Evolutionary conservation across 2,888 invertebrate genomes (phyloP).

Genomic region (Cyrtodaria siliqua): DNA sequence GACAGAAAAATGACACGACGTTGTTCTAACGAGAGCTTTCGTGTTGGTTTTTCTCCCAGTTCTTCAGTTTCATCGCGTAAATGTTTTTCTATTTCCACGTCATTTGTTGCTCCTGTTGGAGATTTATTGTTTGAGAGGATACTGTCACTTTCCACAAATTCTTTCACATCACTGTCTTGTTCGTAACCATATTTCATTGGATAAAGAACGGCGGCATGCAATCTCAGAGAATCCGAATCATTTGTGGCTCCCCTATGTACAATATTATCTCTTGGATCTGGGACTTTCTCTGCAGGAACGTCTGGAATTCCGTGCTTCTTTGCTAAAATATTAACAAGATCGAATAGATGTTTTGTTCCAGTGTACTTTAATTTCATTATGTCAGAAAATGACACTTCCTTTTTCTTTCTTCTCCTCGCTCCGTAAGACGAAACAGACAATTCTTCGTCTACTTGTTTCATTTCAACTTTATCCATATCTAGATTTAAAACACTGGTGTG

Average conservation of each 20-base stretch:
- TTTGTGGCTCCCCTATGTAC: conserved; percentile 66
- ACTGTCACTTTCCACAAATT: neutral
- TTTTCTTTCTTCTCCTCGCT: conserved; percentile 58
- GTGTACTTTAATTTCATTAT: conserved; percentile 73
- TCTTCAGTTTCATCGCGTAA: conserved; percentile 6
- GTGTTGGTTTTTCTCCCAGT: conserved; percentile 6
- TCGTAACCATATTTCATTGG: conserved; percentile 72
- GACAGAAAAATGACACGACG: conserved; percentile 33
- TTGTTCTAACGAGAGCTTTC: conserved; percentile 24
- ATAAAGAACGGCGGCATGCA: conserved; percentile 66
- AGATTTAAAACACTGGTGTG: no score
- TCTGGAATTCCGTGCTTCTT: conserved; percentile 72
- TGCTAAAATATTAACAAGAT: conserved; percentile 72
- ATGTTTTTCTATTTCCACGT: conserved; percentile 23
- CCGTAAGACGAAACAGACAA: conserved; percentile 54
- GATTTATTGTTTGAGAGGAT: neutral
- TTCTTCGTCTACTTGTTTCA: conserved; percentile 28
- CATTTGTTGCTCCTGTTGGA: conserved; percentile 9
- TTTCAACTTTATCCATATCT: no score
- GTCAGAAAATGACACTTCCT: conserved; percentile 72
- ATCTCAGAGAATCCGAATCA: conserved; percentile 43
- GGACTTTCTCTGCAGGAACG: conserved; percentile 63
- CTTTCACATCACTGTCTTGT: conserved; percentile 9
- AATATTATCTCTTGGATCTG: conserved; percentile 67
- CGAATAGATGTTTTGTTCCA: conserved; percentile 70